Evolutionary conservation across 2,797 vertebrate genomes (phyloP).

Genomic region (Hozukius guyotensis): DNA sequence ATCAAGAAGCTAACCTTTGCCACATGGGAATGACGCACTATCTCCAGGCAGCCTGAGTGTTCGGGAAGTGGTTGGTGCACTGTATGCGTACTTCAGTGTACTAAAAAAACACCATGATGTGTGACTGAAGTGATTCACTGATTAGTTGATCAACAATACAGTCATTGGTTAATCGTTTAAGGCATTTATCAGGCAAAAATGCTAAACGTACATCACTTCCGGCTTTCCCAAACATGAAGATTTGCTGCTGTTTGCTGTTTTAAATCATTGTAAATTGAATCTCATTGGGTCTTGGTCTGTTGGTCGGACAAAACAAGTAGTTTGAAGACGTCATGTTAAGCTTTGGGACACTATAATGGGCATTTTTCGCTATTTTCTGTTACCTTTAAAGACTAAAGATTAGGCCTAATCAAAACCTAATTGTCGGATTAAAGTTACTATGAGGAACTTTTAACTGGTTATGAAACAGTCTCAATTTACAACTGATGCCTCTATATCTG

Average conservation of each 20-base stretch:
- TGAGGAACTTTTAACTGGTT: background rate
- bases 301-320: background rate
- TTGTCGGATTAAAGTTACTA: background rate
- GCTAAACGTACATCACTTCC: background rate
- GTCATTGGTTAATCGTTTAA: background rate
- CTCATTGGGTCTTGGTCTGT: background rate
- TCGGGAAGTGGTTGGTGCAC: background rate
- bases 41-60: conserved; percentile 23
- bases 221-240: background rate
- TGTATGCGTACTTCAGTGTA: background rate
- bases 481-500: too few species aligned
- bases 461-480: background rate
- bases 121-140: background rate
- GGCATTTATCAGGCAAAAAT: background rate
- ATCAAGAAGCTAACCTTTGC: conserved; percentile 48
- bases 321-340: background rate
- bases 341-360: background rate
- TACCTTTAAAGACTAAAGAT: background rate
- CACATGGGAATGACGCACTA: conserved; percentile 59
- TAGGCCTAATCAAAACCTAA: background rate
- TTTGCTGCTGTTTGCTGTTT: background rate
- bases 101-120: background rate
- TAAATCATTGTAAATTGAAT: background rate
- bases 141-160: background rate
- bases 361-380: background rate